Evolutionary conservation across 2,113 vertebrate species (phyloP).

Genomic region (Corydoras sp.): DNA sequence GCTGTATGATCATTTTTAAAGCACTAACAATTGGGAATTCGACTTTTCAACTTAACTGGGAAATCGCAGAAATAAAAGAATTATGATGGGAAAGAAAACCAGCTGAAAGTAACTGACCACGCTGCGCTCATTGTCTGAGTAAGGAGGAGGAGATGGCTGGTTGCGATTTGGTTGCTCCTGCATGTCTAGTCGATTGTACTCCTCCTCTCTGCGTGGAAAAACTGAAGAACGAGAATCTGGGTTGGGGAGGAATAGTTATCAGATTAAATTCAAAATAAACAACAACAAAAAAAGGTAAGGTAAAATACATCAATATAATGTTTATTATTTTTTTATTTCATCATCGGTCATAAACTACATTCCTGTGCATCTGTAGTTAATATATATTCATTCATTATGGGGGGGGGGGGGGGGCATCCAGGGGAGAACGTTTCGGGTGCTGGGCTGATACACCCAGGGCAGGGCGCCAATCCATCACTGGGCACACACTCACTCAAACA

Average conservation of each 20-base stretch:
- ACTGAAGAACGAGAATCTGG: not conserved
- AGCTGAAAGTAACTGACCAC: constrained; percentile 48
- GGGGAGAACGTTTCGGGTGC: too few species aligned
- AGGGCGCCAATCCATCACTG: too few species aligned
- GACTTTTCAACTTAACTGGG: too few species aligned
- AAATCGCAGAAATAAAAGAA: not conserved
- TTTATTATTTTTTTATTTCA: not conserved
- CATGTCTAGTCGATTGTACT: not conserved
- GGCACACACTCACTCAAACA: too few species aligned
- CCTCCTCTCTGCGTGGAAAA: constrained; percentile 31
- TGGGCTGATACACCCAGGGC: too few species aligned
- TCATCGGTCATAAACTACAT: too few species aligned
- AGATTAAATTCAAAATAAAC: not conserved
- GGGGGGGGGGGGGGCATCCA: too few species aligned
- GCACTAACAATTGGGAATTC: too few species aligned
- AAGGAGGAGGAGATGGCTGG: not conserved
- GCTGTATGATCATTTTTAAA: too few species aligned
- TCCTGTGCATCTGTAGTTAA: too few species aligned
- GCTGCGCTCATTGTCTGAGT: constrained; percentile 32
- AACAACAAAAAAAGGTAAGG: not conserved
- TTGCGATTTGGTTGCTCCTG: not conserved
- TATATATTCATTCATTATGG: too few species aligned
- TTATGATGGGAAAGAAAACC: not conserved
- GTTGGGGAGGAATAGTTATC: too few species aligned
- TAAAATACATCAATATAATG: not conserved